Percentiles rank a stretch among this genome's conserved stretches.
Evolutionary conservation across 1,140 invertebrate species (phyloP).

Genomic region (Listronotus oregonensis): DNA sequence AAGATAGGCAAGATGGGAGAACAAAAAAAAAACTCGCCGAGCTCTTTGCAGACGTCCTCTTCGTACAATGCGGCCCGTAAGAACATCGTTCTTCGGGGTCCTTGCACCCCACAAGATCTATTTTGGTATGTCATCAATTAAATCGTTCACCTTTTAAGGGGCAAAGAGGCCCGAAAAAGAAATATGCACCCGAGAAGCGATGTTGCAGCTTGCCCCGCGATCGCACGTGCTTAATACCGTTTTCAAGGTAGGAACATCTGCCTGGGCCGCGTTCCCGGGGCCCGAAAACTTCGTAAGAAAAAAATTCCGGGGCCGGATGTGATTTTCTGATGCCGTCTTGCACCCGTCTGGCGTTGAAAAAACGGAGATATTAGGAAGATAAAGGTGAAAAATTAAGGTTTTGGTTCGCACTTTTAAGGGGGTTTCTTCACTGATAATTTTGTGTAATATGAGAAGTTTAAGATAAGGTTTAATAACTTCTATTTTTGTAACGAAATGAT

Average conservation of each 20-base stretch:
- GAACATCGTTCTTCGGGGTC: constrained; percentile 3
- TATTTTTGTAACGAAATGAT: no score
- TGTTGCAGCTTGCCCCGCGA: constrained; percentile 15
- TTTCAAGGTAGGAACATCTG: constrained; percentile 20
- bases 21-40: no score
- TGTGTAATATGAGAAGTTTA: no score
- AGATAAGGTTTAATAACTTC: no score
- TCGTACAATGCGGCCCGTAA: background rate
- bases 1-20: no score
- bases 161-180: constrained; percentile 7
- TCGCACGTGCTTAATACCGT: constrained; percentile 18
- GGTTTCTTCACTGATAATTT: no score
- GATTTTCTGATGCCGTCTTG: constrained; percentile 1
- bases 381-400: background rate
- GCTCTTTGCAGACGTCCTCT: background rate
- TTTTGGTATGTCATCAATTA: constrained; percentile 23
- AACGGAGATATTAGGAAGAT: background rate
- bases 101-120: constrained; percentile 16
- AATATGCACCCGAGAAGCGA: constrained; percentile 1
- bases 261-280: constrained; percentile 3
- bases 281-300: constrained; percentile 4
- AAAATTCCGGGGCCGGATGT: constrained; percentile 9
- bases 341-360: background rate
- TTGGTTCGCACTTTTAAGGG: background rate
- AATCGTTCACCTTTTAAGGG: constrained; percentile 29